phyloP scores from a whole-genome alignment of 2,888 invertebrate species.

The Serripes groenlandicus region DNA sequence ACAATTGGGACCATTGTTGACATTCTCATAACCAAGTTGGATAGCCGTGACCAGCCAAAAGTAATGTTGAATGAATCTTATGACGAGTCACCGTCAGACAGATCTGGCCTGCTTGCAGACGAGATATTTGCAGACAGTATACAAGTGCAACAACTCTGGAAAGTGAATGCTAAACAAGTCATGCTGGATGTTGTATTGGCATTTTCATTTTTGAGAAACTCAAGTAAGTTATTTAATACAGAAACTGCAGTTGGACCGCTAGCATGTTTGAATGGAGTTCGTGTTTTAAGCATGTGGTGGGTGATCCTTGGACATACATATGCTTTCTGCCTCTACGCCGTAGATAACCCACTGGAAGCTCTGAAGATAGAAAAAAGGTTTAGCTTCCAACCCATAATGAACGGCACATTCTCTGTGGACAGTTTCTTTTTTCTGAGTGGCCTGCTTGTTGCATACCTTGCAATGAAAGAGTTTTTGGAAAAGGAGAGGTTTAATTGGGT shows the following conservation, averaged over 20 bases:
- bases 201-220: slow-evolving; percentile 62
- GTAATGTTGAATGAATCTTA: background rate
- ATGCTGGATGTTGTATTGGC: slow-evolving; percentile 39
- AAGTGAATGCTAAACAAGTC: background rate
- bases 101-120: slow-evolving; percentile 47
- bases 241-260: slow-evolving; percentile 58
- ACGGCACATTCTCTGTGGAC: slow-evolving; percentile 82
- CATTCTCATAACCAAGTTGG: background rate
- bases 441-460: slow-evolving; percentile 60
- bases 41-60: background rate
- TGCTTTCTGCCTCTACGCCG: slow-evolving; percentile 39
- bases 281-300: slow-evolving; percentile 70
- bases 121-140: slow-evolving; percentile 41
- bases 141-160: slow-evolving; percentile 8
- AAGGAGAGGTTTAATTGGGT: slow-evolving; percentile 52
- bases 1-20: slow-evolving; percentile 47
- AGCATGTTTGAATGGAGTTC: slow-evolving; percentile 63
- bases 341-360: slow-evolving; percentile 63
- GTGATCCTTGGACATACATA: slow-evolving; percentile 65
- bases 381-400: slow-evolving; percentile 78
- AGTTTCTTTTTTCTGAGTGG: slow-evolving; percentile 82
- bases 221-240: slow-evolving; percentile 58
- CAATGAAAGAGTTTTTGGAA: slow-evolving; percentile 55
- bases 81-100: slow-evolving; percentile 31
- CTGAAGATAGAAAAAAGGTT: slow-evolving; percentile 50